Evolutionary conservation across 2,888 invertebrate genomes (phyloP).

Genomic region (Apoda limacodes): DNA sequence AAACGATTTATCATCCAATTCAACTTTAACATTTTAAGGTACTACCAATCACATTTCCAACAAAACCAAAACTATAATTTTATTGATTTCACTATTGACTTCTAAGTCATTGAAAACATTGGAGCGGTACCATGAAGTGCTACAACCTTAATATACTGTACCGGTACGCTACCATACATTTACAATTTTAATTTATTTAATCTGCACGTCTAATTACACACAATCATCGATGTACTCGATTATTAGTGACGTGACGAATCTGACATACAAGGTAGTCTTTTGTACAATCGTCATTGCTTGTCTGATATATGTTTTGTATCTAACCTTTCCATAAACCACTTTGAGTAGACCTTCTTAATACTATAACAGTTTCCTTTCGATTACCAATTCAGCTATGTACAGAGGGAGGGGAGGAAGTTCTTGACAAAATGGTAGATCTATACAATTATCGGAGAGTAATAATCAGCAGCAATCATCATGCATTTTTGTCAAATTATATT

Average conservation of each 20-base stretch:
- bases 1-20: too few species aligned
- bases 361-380: constrained; percentile 21
- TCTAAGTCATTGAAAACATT: too few species aligned
- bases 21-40: too few species aligned
- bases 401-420: constrained; percentile 27
- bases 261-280: constrained; percentile 64
- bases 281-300: constrained; percentile 53
- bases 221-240: constrained; percentile 45
- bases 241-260: constrained; percentile 47
- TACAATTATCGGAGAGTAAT: constrained; percentile 55
- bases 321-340: constrained; percentile 40
- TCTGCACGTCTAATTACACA: constrained; percentile 59
- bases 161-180: too few species aligned
- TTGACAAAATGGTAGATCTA: constrained; percentile 26
- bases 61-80: too few species aligned
- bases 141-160: too few species aligned
- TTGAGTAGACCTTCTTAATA: constrained; percentile 24
- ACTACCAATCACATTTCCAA: too few species aligned
- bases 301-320: constrained; percentile 46
- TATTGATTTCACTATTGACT: too few species aligned
- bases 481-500: constrained; percentile 46
- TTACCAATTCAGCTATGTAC: constrained; percentile 8
- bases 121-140: too few species aligned
- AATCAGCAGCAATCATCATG: constrained; percentile 58
- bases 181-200: constrained; percentile 59